Evolutionary conservation across 1,140 invertebrate species (phyloP), one percentile per base, ranked within the genome.

Genomic region (Dendroctonus valens): DNA sequence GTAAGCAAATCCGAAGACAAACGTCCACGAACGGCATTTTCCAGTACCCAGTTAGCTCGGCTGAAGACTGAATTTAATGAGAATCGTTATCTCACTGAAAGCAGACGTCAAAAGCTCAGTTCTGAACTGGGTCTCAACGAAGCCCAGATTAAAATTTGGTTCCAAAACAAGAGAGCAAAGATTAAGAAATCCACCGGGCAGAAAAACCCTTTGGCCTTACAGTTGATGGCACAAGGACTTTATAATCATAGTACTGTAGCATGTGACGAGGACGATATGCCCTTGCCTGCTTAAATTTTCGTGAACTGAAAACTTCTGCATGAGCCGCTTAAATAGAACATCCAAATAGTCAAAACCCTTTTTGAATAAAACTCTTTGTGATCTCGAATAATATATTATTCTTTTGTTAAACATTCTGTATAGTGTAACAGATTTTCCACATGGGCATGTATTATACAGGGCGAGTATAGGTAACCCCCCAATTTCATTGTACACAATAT

Each of bases 111-210:
- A 78, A 88, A 92, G 69, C 82, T 98, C 49, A 92, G 94, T 15
- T 81, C 86, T 11, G 93, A 96, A 73, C 81, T 98, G 38, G 89
- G 89, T 12, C 80, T 98, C 8, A 95, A 96, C 79, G 96, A 98
- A 78, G 91, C 92, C 1, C 95, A 98, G 78, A 97, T 98, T 74
- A 98, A 98, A 81, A 97, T 97, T 71, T 92, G 90, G 89, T 95
- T 96, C 78, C 93, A 97, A 80, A 97, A 97, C 79, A 97, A 96
- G 79, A 79, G 95, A 59, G 94, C 94, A 60, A 97, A 97, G 80
- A 91, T 96, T 75, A 97, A 97, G 83, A 97, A 97, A 76, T 84
- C 91, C 2, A 87, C 84, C 49, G 92, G 92, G 0, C 85, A 88
- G 55, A 90, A 91, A 73, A 94, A 94, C 79, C 88, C 91, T 0